A percentile compares a stretch with the other conserved stretches of the same genome.
These are phyloP conservation scores for Bubo scandiacus DNA, from an alignment of 2,113 vertebrate species.

Conservation along the genomic window DNA sequence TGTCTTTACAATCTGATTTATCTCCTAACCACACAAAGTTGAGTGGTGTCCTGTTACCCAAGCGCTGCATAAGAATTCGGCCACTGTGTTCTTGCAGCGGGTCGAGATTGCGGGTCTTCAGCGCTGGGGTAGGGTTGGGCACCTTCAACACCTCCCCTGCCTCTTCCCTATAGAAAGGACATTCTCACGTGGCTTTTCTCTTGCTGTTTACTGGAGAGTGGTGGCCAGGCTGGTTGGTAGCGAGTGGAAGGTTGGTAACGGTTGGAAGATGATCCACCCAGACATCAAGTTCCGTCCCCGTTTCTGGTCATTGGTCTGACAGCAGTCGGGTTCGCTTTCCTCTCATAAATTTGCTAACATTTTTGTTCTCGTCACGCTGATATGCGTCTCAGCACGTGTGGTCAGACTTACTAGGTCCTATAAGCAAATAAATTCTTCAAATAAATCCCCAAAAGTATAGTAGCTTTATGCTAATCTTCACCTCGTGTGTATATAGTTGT, in stretches of 20 bases:
- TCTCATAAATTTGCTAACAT: neutral
- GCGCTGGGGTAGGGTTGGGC: neutral
- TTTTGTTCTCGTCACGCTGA: fast-evolving
- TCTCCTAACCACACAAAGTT: neutral
- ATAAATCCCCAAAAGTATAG: neutral
- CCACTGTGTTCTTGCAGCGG: fast-evolving
- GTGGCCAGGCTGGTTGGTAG: neutral
- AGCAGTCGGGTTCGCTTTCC: neutral
- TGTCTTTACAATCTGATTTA: neutral
- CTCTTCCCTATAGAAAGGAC: neutral
- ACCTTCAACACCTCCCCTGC: neutral
- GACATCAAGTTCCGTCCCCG: too few relatives aligned
- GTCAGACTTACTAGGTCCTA: neutral
- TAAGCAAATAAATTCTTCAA: neutral
- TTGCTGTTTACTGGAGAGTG: neutral
- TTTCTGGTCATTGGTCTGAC: too few relatives aligned
- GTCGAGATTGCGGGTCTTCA: neutral
- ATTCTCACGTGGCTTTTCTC: fast-evolving
- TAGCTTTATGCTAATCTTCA: neutral
- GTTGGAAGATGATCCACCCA: neutral
- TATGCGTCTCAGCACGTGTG: neutral
- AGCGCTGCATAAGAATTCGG: fast-evolving
- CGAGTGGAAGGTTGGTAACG: neutral
- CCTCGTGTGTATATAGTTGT: too few relatives aligned
- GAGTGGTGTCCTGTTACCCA: fast-evolving